Percentiles rank a stretch among this genome's conserved stretches.
phyloP scores from a whole-genome alignment of 2,888 invertebrate genomes.

The Cephus spinipes region DNA sequence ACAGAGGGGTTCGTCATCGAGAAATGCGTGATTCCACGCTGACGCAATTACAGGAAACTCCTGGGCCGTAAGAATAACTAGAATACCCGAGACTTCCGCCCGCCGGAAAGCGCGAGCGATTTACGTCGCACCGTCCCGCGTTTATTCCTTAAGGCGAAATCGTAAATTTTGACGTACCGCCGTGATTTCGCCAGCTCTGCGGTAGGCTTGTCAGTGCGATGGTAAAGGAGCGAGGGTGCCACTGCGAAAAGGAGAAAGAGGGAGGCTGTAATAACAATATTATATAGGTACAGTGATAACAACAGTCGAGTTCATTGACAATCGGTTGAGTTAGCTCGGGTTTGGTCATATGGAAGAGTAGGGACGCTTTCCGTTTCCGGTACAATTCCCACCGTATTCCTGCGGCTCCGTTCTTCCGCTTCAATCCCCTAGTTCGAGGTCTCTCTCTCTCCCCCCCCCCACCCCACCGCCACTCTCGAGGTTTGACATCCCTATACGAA shows the following conservation, averaged over 20 bases:
- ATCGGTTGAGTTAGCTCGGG: slow-evolving; percentile 17
- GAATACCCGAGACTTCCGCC: too few relatives aligned
- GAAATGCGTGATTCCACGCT: not conserved
- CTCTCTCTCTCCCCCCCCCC: not conserved
- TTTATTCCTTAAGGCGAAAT: not conserved
- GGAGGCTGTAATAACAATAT: not conserved
- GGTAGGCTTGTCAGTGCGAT: not conserved
- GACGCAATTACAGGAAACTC: not conserved
- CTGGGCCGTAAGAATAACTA: not conserved
- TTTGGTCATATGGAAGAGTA: slow-evolving; percentile 44
- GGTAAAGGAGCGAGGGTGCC: not conserved
- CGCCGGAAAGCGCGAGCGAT: not conserved
- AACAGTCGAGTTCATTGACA: not conserved
- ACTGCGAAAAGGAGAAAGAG: not conserved
- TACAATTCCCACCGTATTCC: slow-evolving; percentile 47
- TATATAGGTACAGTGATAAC: not conserved
- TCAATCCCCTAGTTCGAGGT: slow-evolving; percentile 11
- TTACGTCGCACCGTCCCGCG: not conserved
- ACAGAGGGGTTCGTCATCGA: not conserved
- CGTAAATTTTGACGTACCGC: not conserved
- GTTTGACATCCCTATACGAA: not conserved
- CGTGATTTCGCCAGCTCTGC: not conserved
- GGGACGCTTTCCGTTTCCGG: slow-evolving; percentile 50
- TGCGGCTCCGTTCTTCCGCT: slow-evolving; percentile 23
- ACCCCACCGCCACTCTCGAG: not conserved